Evolutionary conservation across 2,797 vertebrate species (phyloP).

Genomic region (Eulemur albifrons): DNA sequence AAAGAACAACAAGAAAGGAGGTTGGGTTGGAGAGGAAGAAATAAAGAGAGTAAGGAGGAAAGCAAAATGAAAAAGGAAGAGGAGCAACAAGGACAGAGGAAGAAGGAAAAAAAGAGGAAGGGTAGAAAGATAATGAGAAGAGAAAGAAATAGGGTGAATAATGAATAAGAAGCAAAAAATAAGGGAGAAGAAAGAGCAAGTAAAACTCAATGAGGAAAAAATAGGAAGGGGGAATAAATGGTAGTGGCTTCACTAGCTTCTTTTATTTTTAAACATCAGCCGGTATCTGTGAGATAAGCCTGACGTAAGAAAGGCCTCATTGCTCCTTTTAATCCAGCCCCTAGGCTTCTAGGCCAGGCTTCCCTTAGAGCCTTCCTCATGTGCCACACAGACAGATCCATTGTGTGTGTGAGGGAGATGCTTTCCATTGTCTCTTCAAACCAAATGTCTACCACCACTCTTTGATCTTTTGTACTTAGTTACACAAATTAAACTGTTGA

Average conservation of each 20-base stretch:
- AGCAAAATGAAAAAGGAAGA: neutral
- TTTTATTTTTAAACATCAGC: neutral
- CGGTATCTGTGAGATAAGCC: neutral
- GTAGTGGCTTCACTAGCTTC: neutral
- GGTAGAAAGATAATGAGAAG: neutral
- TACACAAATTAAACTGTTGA: neutral
- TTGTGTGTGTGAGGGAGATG: rapidly evolving
- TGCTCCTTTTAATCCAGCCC: neutral
- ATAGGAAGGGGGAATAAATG: neutral
- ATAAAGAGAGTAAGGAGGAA: neutral
- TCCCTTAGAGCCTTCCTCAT: neutral
- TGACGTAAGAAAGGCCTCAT: neutral
- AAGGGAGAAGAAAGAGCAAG: neutral
- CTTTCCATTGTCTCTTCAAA: neutral
- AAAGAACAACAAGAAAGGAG: neutral
- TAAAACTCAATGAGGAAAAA: neutral
- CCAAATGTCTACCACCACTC: neutral
- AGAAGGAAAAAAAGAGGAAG: neutral
- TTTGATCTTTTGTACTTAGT: neutral
- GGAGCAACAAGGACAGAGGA: neutral
- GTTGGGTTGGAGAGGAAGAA: neutral
- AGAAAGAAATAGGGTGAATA: neutral
- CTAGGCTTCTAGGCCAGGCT: neutral
- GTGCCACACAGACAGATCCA: too few relatives aligned
- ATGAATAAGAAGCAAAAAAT: neutral